phyloP scores from a whole-genome alignment of 2,113 vertebrate genomes.

The Bothrops jararaca region DNA sequence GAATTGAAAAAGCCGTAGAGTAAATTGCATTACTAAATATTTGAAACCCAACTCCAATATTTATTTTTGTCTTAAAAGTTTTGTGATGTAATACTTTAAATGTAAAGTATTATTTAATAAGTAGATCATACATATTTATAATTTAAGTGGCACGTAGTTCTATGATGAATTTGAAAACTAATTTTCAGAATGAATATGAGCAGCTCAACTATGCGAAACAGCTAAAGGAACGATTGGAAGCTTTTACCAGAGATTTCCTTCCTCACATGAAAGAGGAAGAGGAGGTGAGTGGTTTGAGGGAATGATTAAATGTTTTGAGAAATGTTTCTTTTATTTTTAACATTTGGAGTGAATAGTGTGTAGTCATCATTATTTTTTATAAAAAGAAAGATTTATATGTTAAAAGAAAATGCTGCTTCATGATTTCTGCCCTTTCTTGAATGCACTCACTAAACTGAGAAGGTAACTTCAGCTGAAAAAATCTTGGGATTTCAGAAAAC shows the following conservation, averaged over 20 bases:
- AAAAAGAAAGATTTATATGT: not conserved
- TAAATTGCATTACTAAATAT: not conserved
- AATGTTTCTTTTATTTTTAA: not conserved
- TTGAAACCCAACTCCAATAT: not conserved
- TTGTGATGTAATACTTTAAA: not conserved
- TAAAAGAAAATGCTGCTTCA: not conserved
- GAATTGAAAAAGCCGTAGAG: not conserved
- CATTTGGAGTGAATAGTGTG: not conserved
- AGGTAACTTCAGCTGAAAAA: not conserved
- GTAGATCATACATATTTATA: not conserved
- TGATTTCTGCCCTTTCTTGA: not conserved
- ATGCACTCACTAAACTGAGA: not conserved
- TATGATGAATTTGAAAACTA: conserved; percentile 8
- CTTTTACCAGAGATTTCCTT: conserved; percentile 97
- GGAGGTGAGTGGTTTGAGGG: conserved; percentile 76
- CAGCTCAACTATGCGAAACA: conserved; percentile 97
- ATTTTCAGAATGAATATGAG: conserved; percentile 89
- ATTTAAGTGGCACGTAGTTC: not conserved
- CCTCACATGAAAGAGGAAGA: conserved; percentile 99
- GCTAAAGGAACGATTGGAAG: conserved; percentile 93
- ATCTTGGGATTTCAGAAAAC: not conserved
- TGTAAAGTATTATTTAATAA: not conserved
- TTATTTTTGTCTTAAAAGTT: not conserved
- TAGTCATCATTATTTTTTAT: not conserved
- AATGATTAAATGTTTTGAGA: not conserved